Percentiles rank a stretch among this genome's conserved stretches.
Evolutionary conservation across 2,888 invertebrate genomes (phyloP).

Genomic region (Colletes collaris): DNA sequence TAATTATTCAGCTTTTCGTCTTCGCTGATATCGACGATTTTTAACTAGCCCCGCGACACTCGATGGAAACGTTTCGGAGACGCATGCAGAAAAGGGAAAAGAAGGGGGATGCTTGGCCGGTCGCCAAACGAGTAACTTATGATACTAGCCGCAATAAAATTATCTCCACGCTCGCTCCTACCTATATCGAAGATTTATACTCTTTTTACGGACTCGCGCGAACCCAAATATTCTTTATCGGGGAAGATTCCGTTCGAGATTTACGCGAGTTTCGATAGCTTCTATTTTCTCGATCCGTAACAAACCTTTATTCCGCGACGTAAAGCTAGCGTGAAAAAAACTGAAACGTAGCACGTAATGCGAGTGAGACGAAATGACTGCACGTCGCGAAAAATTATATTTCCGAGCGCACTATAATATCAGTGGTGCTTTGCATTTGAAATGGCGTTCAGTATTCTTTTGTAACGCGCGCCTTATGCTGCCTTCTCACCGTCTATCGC

Average conservation of each 20-base stretch:
- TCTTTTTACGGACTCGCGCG: conserved; percentile 4
- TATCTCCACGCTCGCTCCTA: conserved; percentile 19
- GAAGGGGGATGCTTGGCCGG: conserved; percentile 15
- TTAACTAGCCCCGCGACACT: neutral
- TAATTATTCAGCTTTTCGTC: too few species aligned
- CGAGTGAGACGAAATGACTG: too few species aligned
- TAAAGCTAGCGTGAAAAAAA: too few species aligned
- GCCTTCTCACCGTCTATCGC: neutral
- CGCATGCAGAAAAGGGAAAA: conserved; percentile 6
- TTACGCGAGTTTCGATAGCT: neutral
- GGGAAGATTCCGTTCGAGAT: conserved; percentile 1
- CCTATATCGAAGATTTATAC: conserved; percentile 20
- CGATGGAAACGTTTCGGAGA: conserved; percentile 11
- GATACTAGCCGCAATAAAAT: conserved; percentile 57
- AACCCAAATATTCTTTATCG: conserved; percentile 16
- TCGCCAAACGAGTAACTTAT: conserved; percentile 49
- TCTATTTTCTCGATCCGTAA: neutral
- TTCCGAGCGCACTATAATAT: too few species aligned
- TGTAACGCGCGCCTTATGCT: neutral
- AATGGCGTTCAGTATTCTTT: neutral
- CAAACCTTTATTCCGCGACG: too few species aligned
- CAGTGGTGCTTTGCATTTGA: neutral
- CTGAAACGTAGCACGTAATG: too few species aligned
- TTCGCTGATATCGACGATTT: too few species aligned
- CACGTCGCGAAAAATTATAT: too few species aligned